Evolutionary conservation across 2,113 vertebrate genomes (phyloP).

Genomic region (Lontra canadensis): DNA sequence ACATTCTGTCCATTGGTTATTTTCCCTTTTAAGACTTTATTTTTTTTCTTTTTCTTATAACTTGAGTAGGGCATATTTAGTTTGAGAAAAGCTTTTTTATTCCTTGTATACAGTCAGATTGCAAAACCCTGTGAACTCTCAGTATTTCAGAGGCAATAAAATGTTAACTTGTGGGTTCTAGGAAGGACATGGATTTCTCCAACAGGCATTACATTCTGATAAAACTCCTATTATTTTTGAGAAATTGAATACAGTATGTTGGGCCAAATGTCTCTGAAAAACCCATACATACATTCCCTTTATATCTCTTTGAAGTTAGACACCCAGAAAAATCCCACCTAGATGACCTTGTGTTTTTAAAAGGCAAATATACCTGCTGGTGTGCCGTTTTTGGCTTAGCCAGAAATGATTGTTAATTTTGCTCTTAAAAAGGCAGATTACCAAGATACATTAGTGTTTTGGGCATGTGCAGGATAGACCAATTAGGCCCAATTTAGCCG

Average conservation of each 20-base stretch:
- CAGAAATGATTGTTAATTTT: slow-evolving; percentile 57
- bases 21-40: background rate
- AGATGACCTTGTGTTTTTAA: slow-evolving; percentile 64
- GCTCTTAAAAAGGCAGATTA: slow-evolving; percentile 47
- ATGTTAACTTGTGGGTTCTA: slow-evolving; percentile 34
- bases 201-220: slow-evolving; percentile 48
- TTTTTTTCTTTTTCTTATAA: background rate
- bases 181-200: slow-evolving; percentile 36
- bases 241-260: slow-evolving; percentile 48
- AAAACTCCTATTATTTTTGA: slow-evolving; percentile 65
- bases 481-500: slow-evolving; percentile 64
- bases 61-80: background rate
- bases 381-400: slow-evolving; percentile 42
- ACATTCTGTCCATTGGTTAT: background rate
- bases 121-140: background rate
- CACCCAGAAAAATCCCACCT: slow-evolving; percentile 42
- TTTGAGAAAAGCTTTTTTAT: slow-evolving; percentile 14
- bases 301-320: slow-evolving; percentile 37
- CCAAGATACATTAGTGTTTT: slow-evolving; percentile 59
- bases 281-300: slow-evolving; percentile 36
- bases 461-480: slow-evolving; percentile 55
- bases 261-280: slow-evolving; percentile 49
- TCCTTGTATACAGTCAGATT: background rate
- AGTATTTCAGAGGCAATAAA: background rate
- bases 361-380: slow-evolving; percentile 46